Conservation (phyloP, 2,888 invertebrate genomes). For the Pachliopta kotzebuea region DNA sequence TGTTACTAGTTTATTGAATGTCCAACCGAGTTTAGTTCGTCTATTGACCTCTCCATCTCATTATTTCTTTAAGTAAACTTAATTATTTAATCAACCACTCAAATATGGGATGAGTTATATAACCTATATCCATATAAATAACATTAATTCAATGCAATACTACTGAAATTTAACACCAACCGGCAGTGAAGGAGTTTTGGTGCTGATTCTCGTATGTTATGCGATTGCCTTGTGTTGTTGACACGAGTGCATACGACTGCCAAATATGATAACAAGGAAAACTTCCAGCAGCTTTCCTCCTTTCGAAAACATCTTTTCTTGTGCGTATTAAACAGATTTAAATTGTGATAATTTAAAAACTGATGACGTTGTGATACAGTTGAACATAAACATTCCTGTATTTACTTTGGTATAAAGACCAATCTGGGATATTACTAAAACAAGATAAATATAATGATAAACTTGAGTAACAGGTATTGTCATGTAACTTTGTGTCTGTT, state of each 20-base stretch:
- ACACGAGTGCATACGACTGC: background rate
- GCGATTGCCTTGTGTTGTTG: slow-evolving; percentile 6
- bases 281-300: background rate
- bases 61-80: too few species aligned
- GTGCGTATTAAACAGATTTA: background rate
- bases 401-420: too few species aligned
- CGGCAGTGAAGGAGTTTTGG: background rate
- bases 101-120: background rate
- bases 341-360: background rate
- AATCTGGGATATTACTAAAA: too few species aligned
- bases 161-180: slow-evolving; percentile 6
- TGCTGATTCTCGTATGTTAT: slow-evolving; percentile 2
- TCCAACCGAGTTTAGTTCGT: background rate
- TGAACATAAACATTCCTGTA: too few species aligned
- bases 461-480: too few species aligned
- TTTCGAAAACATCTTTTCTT: background rate
- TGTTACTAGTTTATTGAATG: too few species aligned
- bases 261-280: slow-evolving; percentile 19
- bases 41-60: background rate
- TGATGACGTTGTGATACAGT: background rate
- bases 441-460: too few species aligned
- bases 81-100: background rate
- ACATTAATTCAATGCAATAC: background rate
- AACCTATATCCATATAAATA: background rate
- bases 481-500: too few species aligned